Percentiles rank a stretch among this genome's conserved stretches.
These are phyloP conservation scores for Leucopsar rothschildi DNA, from an alignment of 2,113 vertebrate genomes.

Conservation along the genomic window DNA sequence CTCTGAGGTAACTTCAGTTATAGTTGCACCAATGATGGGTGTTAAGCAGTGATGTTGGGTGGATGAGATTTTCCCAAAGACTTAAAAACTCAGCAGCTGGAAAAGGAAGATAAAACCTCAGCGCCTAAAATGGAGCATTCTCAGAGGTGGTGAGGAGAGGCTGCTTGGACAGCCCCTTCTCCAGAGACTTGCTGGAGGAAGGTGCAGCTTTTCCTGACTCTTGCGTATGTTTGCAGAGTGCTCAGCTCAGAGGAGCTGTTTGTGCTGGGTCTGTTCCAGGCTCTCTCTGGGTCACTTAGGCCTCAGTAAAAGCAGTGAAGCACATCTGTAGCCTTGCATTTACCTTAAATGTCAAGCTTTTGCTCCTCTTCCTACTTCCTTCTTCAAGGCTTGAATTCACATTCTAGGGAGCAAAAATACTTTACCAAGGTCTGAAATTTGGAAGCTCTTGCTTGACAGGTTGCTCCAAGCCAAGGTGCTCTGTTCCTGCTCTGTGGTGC, in stretches of 20 bases:
- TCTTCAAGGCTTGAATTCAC: not conserved
- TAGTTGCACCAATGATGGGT: not conserved
- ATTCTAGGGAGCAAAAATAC: not conserved
- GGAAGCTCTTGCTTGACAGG: not conserved
- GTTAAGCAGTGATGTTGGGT: not conserved
- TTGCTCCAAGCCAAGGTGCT: not conserved
- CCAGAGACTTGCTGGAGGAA: not conserved
- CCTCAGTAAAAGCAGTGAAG: not conserved
- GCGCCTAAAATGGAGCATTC: not conserved
- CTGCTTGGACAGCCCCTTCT: not conserved
- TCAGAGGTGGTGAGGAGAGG: not conserved
- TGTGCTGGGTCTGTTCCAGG: not conserved
- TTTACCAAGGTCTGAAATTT: not conserved
- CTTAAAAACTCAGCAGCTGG: not conserved
- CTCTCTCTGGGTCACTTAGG: not conserved
- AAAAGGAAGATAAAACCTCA: not conserved
- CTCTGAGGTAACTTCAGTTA: not conserved
- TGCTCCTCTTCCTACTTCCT: not conserved
- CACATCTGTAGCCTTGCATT: not conserved
- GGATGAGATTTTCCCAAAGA: not conserved
- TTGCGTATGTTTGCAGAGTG: not conserved
- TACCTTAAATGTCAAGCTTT: not conserved
- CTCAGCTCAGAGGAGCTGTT: not conserved
- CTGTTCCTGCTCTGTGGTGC: not conserved
- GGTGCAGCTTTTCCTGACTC: not conserved